phyloP scores from a whole-genome alignment of 2,113 vertebrate genomes.

The Chaetodon trifascialis region DNA sequence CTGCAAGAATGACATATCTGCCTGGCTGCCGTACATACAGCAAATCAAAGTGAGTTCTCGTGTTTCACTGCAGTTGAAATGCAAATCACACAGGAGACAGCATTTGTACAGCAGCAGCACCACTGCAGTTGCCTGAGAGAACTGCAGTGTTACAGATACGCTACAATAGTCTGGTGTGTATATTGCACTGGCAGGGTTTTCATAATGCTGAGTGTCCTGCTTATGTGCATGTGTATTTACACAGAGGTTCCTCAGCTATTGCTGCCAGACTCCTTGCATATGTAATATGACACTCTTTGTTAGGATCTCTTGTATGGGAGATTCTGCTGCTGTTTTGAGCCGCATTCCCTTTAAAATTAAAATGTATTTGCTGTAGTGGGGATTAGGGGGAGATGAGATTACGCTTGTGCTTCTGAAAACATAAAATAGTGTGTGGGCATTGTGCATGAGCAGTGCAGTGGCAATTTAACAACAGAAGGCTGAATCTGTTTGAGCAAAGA shows the following conservation, averaged over 20 bases:
- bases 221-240: not conserved
- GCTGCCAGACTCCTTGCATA: not conserved
- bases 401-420: conserved; percentile 8
- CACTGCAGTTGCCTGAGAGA: conserved; percentile 74
- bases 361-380: conserved; percentile 20
- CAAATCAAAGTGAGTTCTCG: conserved; percentile 52
- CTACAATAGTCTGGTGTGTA: conserved; percentile 11
- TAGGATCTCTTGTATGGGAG: not conserved
- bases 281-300: not conserved
- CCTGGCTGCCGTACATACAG: conserved; percentile 10
- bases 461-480: not conserved
- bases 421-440: conserved; percentile 1
- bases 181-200: conserved; percentile 22
- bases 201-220: not conserved
- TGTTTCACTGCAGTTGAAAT: conserved; percentile 73
- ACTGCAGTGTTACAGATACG: conserved; percentile 65
- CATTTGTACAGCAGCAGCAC: conserved; percentile 80
- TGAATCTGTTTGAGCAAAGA: not conserved
- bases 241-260: not conserved
- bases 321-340: not conserved
- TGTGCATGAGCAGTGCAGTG: conserved; percentile 9
- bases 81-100: conserved; percentile 61
- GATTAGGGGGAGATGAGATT: conserved; percentile 32
- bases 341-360: conserved; percentile 6
- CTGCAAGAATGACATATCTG: not conserved